Conservation (phyloP, 2,113 vertebrate species). For the Eulacestoma nigropectus region DNA sequence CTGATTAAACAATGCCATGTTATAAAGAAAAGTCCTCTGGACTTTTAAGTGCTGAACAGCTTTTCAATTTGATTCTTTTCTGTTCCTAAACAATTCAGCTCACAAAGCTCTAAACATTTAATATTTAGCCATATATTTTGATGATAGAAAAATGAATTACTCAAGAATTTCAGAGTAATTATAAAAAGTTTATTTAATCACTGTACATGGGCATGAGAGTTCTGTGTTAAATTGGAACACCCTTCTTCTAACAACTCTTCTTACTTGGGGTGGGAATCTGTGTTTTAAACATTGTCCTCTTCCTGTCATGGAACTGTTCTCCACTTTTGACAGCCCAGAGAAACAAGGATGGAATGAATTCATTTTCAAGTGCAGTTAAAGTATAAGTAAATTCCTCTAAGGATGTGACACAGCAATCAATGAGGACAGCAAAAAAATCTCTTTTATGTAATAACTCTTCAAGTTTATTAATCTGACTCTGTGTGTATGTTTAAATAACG, state of each 20-base stretch:
- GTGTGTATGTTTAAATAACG: background rate
- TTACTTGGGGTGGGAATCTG: accelerated
- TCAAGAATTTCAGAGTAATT: background rate
- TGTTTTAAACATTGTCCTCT: background rate
- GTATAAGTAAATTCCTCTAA: background rate
- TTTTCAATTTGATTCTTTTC: background rate
- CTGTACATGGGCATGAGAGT: background rate
- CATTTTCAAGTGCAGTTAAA: background rate
- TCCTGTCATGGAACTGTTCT: background rate
- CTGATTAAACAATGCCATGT: background rate
- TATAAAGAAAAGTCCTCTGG: background rate
- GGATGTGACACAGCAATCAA: background rate
- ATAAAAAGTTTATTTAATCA: background rate
- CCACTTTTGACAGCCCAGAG: background rate
- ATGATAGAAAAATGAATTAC: background rate
- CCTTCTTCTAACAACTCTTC: background rate
- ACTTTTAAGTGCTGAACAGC: background rate
- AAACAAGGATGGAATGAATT: background rate
- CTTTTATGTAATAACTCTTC: background rate
- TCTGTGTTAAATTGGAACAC: background rate
- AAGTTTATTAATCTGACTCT: background rate
- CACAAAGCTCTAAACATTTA: background rate
- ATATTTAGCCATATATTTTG: background rate
- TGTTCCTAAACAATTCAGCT: background rate
- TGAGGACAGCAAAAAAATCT: background rate